phyloP scores from a whole-genome alignment of 2,113 vertebrate genomes.

The Hiodon tergisus region DNA sequence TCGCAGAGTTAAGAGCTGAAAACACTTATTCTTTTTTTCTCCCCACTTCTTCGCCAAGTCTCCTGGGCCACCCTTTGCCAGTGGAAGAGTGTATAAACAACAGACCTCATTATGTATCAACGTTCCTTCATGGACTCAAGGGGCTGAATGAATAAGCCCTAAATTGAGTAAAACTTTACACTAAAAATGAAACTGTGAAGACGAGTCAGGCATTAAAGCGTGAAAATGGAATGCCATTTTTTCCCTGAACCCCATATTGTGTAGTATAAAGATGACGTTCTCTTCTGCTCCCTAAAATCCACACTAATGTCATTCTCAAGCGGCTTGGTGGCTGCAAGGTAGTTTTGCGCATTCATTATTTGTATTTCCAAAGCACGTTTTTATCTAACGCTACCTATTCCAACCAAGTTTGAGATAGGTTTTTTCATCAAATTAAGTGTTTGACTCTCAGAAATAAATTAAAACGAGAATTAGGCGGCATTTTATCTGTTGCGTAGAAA shows the following conservation, averaged over 20 bases:
- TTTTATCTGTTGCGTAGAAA: constrained; percentile 32
- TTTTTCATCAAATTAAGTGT: constrained; percentile 28
- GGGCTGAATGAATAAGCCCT: constrained; percentile 39
- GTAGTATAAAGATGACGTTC: too few species aligned
- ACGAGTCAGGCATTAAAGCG: constrained; percentile 36
- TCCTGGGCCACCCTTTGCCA: neutral
- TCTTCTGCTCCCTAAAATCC: too few species aligned
- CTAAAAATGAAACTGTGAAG: constrained; percentile 39
- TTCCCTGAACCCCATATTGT: constrained; percentile 6
- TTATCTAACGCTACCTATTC: neutral
- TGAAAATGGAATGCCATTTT: constrained; percentile 34
- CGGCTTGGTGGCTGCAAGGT: too few species aligned
- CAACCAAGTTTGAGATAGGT: constrained; percentile 10
- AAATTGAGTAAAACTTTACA: constrained; percentile 35
- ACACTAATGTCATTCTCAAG: too few species aligned
- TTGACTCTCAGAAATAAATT: constrained; percentile 33
- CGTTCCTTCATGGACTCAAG: constrained; percentile 45
- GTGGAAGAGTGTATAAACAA: constrained; percentile 51
- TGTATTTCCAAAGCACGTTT: neutral
- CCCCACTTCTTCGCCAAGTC: neutral
- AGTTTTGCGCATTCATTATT: neutral
- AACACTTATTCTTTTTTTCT: neutral
- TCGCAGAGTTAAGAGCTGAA: neutral
- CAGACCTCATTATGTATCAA: constrained; percentile 46
- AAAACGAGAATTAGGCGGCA: constrained; percentile 30